Evolutionary conservation across 1,140 invertebrate genomes (phyloP), one percentile per base, ranked within the genome.

Genomic region (Psilanteris sp.): DNA sequence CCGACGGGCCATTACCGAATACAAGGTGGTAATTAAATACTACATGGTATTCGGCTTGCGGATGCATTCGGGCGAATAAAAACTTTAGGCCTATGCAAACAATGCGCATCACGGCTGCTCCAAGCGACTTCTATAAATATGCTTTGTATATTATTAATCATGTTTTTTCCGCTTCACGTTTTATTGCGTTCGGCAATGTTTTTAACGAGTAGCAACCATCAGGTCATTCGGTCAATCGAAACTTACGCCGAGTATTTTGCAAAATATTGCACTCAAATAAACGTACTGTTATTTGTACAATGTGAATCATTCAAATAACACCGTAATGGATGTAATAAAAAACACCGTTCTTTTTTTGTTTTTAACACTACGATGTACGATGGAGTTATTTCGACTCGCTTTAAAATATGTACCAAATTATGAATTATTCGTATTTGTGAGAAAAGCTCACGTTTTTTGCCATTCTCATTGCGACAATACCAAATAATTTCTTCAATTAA

Each of bases 11-110:
- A 55, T 71, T 44, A 18, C 59, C 76, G 70, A 78, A 78, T 78
- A 74, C 76, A 78, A 78, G 76, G 76, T 78, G 76, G 70, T 78
- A 78, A 78, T 78, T 78, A 78, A 78, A 78, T 78, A 74, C 76
- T 78, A 70, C 39, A 10, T 22, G 70, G 75, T 52, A 78, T 78
- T 43, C 46, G 48, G 22, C 34, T 29, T 22, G 32, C 44, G 39
- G 68, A 66, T 43, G 57, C 50, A 54, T 31, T 24, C 57, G 10
- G 14, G 24, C 9, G 18, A 5, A 16, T 55, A 77, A 77, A 77
- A 77, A 72, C 9, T 6, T 15, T 11, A 13, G 15, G 54, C 41
- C 64, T 64, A 78, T 78, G 68, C 70, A 78, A 78, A 78, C 75
- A 78, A 78, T 78, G 75, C 68, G 48, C 48, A 14, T 43, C 16